Percentiles rank a stretch among this genome's conserved stretches.
Evolutionary conservation across 2,888 invertebrate genomes (phyloP).

Genomic region (Diachrysia chrysitis): DNA sequence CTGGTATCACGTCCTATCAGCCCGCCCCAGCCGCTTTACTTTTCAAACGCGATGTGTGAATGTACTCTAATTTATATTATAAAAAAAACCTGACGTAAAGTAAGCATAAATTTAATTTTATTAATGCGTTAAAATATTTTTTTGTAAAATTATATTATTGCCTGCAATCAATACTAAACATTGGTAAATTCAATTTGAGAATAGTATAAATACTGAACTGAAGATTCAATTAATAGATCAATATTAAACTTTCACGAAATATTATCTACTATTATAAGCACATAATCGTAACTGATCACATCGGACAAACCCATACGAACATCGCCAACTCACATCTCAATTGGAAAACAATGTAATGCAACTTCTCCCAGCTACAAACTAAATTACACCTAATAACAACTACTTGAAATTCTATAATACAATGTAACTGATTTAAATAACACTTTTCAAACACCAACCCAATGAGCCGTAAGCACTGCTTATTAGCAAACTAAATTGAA

Average conservation of each 20-base stretch:
- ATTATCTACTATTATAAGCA: neutral
- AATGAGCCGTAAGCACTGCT: conserved; percentile 20
- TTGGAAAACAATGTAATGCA: conserved; percentile 79
- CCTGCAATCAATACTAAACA: too few relatives aligned
- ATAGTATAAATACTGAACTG: neutral
- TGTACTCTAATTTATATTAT: conserved; percentile 62
- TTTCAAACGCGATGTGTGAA: conserved; percentile 70
- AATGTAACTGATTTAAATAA: conserved; percentile 27
- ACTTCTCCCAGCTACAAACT: conserved; percentile 35
- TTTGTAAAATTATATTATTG: neutral
- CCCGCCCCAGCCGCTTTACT: conserved; percentile 70
- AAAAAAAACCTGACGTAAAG: neutral
- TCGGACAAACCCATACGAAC: conserved; percentile 68
- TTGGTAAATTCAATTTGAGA: neutral
- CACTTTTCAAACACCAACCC: conserved; percentile 16
- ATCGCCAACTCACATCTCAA: conserved; percentile 80
- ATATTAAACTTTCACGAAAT: neutral
- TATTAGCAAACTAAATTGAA: conserved; percentile 26
- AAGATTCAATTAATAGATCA: conserved; percentile 5
- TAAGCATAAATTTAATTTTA: neutral
- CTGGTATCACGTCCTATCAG: conserved; percentile 72
- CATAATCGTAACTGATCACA: conserved; percentile 50
- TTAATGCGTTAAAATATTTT: conserved; percentile 13
- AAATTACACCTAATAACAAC: conserved; percentile 59
- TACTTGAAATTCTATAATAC: conserved; percentile 52